Percentiles rank a stretch among this genome's conserved stretches.
phyloP scores from a whole-genome alignment of 35 echinoderm and acorn worm species.

The Nesometra sesokonis region DNA sequence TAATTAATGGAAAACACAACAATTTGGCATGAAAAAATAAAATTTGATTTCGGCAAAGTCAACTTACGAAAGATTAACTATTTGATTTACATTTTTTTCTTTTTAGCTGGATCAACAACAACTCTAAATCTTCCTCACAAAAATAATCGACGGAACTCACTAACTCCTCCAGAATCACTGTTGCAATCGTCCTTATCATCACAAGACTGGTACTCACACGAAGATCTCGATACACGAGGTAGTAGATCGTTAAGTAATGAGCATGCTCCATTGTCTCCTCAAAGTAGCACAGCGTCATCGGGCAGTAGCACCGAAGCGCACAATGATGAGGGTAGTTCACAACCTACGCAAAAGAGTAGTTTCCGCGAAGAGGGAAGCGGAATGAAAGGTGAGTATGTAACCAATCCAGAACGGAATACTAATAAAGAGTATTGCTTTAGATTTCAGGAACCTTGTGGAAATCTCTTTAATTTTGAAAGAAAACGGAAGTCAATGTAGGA shows the following conservation, averaged over 20 bases:
- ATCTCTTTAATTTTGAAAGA: too few relatives aligned
- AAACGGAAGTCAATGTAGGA: too few relatives aligned
- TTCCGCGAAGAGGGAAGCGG: constrained; percentile 96
- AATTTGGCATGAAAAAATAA: too few relatives aligned
- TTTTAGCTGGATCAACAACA: constrained; percentile 13
- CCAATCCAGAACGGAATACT: too few relatives aligned
- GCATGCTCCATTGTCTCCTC: constrained; percentile 69
- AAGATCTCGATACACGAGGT: constrained; percentile 36
- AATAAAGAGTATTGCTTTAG: too few relatives aligned
- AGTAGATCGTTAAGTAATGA: constrained; percentile 18
- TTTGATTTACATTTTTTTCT: neutral
- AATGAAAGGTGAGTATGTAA: constrained; percentile 75
- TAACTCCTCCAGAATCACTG: constrained; percentile 35
- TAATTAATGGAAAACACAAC: too few relatives aligned
- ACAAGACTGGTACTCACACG: constrained; percentile 46
- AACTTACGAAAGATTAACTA: too few relatives aligned
- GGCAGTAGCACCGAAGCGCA: constrained; percentile 60
- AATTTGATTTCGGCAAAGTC: too few relatives aligned
- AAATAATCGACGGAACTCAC: constrained; percentile 27
- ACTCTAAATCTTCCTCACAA: constrained; percentile 7
- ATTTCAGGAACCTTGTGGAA: too few relatives aligned
- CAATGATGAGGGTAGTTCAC: constrained; percentile 50
- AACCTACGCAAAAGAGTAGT: constrained; percentile 47
- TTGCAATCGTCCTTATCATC: neutral
- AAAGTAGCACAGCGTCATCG: constrained; percentile 31